Evolutionary conservation across 1,140 invertebrate species (phyloP).

Genomic region (Zaprionus inermis): DNA sequence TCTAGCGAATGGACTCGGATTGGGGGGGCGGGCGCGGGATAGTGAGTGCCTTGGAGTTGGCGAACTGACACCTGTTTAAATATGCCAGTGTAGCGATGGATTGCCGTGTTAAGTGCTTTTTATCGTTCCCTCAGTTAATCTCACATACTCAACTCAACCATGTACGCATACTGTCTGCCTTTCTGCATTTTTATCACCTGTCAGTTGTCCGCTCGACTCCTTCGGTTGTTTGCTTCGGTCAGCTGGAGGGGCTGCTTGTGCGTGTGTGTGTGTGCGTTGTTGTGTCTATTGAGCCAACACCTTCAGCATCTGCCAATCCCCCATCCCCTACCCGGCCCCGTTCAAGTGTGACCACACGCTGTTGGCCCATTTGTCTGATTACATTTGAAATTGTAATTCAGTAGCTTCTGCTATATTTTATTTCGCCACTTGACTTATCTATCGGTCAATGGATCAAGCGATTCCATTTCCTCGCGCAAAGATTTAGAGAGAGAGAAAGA

Average conservation of each 20-base stretch:
- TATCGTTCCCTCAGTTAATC: slow-evolving; percentile 76
- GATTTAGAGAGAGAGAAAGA: too few species aligned
- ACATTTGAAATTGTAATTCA: slow-evolving; percentile 84
- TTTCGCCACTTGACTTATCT: slow-evolving; percentile 45
- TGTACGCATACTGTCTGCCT: neutral
- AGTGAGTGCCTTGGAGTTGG: too few species aligned
- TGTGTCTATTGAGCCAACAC: slow-evolving; percentile 41
- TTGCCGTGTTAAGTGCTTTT: slow-evolving; percentile 81
- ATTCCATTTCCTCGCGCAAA: slow-evolving; percentile 54
- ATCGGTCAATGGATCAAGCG: slow-evolving; percentile 76
- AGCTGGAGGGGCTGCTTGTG: slow-evolving; percentile 11
- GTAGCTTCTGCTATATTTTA: slow-evolving; percentile 53
- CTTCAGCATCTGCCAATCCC: neutral
- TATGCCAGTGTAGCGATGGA: slow-evolving; percentile 70
- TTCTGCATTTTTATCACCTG: slow-evolving; percentile 80
- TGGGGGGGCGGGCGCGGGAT: neutral
- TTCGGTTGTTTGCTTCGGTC: slow-evolving; percentile 57
- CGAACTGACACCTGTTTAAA: slow-evolving; percentile 52
- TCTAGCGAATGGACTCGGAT: slow-evolving; percentile 8
- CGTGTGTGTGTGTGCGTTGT: neutral
- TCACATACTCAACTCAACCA: slow-evolving; percentile 58
- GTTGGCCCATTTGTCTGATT: slow-evolving; percentile 84
- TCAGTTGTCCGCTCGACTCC: slow-evolving; percentile 45
- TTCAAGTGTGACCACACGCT: slow-evolving; percentile 14
- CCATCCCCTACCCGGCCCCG: neutral